Conservation (phyloP, 2,888 invertebrate genomes). For the Microctonus brassicae region DNA sequence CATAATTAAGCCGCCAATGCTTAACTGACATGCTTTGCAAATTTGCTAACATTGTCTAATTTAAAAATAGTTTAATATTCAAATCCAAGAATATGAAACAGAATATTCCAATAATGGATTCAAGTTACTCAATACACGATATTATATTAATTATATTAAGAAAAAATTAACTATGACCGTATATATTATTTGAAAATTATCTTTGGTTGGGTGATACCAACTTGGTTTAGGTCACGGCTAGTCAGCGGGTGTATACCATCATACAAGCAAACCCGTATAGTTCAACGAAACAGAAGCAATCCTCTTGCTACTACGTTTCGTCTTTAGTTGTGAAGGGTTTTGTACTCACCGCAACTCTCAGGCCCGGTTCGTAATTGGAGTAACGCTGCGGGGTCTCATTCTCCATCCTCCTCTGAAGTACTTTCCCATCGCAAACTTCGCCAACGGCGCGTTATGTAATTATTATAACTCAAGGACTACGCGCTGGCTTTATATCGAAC, state of each 20-base stretch:
- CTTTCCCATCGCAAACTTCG: slow-evolving; percentile 49
- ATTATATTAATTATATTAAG: no score
- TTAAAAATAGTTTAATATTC: neutral
- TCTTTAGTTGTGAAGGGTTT: slow-evolving; percentile 14
- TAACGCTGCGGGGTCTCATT: slow-evolving; percentile 49
- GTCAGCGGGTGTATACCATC: neutral
- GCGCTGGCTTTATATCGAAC: slow-evolving; percentile 47
- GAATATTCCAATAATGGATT: no score
- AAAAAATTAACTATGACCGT: no score
- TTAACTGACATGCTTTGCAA: neutral
- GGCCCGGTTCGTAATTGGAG: slow-evolving; percentile 54
- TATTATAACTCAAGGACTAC: slow-evolving; percentile 50
- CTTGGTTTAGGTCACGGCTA: neutral
- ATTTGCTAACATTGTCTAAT: neutral
- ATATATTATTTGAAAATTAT: no score
- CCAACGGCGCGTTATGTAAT: slow-evolving; percentile 52
- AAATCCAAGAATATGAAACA: no score
- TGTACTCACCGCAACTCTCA: slow-evolving; percentile 39
- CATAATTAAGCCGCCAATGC: slow-evolving; percentile 5
- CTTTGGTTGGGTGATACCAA: neutral
- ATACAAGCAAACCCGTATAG: neutral
- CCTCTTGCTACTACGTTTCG: neutral
- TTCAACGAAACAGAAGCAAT: slow-evolving; percentile 6
- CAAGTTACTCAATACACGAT: no score
- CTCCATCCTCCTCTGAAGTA: slow-evolving; percentile 29